These are phyloP conservation scores for Dinothrombium tinctorium DNA, from an alignment of 1,140 invertebrate species.

Conservation along the genomic window DNA sequence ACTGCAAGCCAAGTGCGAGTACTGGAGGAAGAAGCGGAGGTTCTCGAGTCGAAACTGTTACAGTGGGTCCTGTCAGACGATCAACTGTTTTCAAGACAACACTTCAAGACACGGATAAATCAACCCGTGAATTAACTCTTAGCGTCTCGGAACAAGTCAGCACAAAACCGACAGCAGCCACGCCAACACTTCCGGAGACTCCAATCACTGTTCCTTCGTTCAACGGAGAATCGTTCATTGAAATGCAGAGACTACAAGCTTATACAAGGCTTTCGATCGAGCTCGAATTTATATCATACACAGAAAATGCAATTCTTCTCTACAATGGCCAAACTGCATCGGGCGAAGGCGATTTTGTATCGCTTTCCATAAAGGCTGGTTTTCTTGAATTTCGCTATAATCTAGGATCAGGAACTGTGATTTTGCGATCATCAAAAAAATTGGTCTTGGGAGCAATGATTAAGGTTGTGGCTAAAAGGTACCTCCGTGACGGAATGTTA, in stretches of 20 bases:
- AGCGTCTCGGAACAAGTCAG: conserved; percentile 12
- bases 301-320: conserved; percentile 60
- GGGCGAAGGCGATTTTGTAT: conserved; percentile 67
- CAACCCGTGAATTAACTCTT: conserved; percentile 14
- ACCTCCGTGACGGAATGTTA: conserved; percentile 54
- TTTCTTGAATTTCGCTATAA: conserved; percentile 24
- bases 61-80: conserved; percentile 15
- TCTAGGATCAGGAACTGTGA: conserved; percentile 41
- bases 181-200: conserved; percentile 9
- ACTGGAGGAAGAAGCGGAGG: too few relatives aligned
- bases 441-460: conserved; percentile 32
- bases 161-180: conserved; percentile 14
- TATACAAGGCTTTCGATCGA: conserved; percentile 66
- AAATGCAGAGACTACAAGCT: conserved; percentile 37
- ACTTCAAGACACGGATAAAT: conserved; percentile 14
- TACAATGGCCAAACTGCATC: conserved; percentile 66
- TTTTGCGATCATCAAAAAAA: conserved; percentile 33
- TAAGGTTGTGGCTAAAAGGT: conserved; percentile 44
- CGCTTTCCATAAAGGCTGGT: conserved; percentile 35
- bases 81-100: conserved; percentile 16
- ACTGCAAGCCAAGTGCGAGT: conserved; percentile 24
- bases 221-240: conserved; percentile 24
- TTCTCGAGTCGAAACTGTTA: conserved; percentile 1
- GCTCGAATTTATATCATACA: conserved; percentile 60
- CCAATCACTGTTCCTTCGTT: conserved; percentile 21